Evolutionary conservation across 2,113 vertebrate species (phyloP), one percentile per base, ranked within the genome.

Genomic region (Sula dactylatra): DNA sequence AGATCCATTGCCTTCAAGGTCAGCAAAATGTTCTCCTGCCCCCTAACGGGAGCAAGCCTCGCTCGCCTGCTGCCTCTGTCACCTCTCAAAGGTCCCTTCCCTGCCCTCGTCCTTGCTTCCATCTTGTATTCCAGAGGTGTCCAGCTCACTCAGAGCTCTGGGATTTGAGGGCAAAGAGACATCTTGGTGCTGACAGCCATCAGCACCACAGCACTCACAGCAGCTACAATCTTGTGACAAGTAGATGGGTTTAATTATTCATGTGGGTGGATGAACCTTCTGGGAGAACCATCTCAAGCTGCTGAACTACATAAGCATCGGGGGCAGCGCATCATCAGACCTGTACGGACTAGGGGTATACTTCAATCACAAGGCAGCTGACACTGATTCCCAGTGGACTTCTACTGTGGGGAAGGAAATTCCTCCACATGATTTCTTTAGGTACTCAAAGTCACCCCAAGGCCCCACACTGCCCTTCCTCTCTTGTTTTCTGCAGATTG

Each of bases 31-130:
- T 76, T 82, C 45, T 83, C 21, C 65, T n/a, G 5, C 17, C 56
- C 90, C 31, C 3, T 27, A 58, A 71, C 0, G 2, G 31, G 4
- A 89, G 34, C 26, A 89, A 67, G 64, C 10, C 17, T 76, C 0
- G 0, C 36, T 64, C 0, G 1, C 16, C 22, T 9, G 1, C 29
- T 61, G 34, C 19, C 55, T 88, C 79, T 5, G 5, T 36, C 31
- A 64, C 19, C 52, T 73, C 54, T 62, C 29, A 62, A 45, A 58
- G 6, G 21, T 26, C 56, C 29, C 34, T 74, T 94, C 45, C 38
- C 59, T 54, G 32, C 44, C 7, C 24, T 74, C 36, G 29, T 58
- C 29, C 6, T 15, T 74, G 55, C 38, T 70, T 69, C 36, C 44
- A 45, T 54, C 38, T 81, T 2, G 0, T 77, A 92, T 83, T 93